Percentiles rank a stretch among this genome's conserved stretches.
Evolutionary conservation across 2,113 vertebrate genomes (phyloP).

Genomic region (Delphinapterus leucas): DNA sequence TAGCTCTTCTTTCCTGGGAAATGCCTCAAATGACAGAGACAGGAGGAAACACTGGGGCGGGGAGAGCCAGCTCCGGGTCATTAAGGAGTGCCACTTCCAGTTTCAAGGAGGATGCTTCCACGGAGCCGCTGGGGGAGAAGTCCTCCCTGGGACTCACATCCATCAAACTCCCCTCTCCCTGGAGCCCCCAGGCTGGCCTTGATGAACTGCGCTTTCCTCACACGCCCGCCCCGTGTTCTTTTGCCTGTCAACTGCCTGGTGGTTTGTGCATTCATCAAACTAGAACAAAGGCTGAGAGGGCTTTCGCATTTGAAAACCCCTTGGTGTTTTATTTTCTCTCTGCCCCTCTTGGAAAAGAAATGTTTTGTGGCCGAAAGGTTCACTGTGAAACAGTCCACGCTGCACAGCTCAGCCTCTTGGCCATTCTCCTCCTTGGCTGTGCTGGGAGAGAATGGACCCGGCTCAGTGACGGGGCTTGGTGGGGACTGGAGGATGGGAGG

Average conservation of each 20-base stretch:
- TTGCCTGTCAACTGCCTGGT: neutral
- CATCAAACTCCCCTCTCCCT: neutral
- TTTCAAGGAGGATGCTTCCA: neutral
- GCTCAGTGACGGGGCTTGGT: neutral
- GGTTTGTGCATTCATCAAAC: neutral
- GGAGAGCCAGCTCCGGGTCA: neutral
- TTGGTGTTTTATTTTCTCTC: neutral
- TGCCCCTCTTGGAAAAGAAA: constrained; percentile 15
- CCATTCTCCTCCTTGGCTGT: neutral
- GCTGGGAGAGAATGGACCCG: neutral
- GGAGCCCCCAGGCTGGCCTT: neutral
- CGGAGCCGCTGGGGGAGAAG: neutral
- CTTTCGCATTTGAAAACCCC: neutral
- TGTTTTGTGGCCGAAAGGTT: neutral
- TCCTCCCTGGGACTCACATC: neutral
- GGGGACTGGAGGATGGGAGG: neutral
- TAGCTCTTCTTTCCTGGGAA: neutral
- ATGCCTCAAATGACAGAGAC: neutral
- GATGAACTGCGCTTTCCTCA: neutral
- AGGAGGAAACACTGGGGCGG: neutral
- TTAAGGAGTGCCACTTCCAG: neutral
- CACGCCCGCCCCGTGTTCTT: neutral
- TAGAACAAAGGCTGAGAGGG: constrained; percentile 11
- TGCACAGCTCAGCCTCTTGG: neutral
- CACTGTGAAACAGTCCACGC: neutral